phyloP scores from a whole-genome alignment of 2,888 invertebrate genomes.

The Perdita meconis region DNA sequence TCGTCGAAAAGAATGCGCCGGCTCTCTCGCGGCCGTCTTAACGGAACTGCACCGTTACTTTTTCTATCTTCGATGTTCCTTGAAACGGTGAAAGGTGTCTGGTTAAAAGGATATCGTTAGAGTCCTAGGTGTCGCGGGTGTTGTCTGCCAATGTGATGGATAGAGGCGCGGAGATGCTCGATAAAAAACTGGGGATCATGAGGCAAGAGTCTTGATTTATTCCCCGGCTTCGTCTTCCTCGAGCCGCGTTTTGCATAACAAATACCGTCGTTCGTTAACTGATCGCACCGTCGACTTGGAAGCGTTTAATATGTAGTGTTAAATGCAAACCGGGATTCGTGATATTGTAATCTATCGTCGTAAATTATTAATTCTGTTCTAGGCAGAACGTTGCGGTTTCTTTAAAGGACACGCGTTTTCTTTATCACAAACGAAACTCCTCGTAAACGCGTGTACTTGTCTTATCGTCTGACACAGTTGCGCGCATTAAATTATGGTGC shows the following conservation, averaged over 20 bases:
- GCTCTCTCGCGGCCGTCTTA: conserved; percentile 31
- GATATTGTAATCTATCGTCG: not conserved
- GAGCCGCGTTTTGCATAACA: not conserved
- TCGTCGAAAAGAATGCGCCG: conserved; percentile 29
- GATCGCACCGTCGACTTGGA: not conserved
- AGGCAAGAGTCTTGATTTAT: not conserved
- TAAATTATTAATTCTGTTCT: not conserved
- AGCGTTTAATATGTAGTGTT: not conserved
- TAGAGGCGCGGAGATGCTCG: not conserved
- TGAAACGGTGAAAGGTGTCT: conserved; percentile 32
- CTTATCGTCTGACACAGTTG: conserved; percentile 1
- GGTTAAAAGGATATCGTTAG: conserved; percentile 18
- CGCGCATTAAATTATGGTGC: not conserved
- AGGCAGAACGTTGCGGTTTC: not conserved
- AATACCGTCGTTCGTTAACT: not conserved
- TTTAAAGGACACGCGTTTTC: not conserved
- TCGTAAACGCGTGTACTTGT: not conserved
- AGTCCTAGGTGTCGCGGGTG: not conserved
- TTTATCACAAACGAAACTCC: conserved; percentile 6
- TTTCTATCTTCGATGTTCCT: conserved; percentile 9
- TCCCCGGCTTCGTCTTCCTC: not conserved
- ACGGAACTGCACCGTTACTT: conserved; percentile 37
- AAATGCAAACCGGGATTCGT: not conserved
- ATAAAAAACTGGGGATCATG: too few species aligned
- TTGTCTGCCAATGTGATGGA: not conserved